Base-by-base conservation (phyloP, 2,888 invertebrate species). In the Microctonus aethiopoides region DNA sequence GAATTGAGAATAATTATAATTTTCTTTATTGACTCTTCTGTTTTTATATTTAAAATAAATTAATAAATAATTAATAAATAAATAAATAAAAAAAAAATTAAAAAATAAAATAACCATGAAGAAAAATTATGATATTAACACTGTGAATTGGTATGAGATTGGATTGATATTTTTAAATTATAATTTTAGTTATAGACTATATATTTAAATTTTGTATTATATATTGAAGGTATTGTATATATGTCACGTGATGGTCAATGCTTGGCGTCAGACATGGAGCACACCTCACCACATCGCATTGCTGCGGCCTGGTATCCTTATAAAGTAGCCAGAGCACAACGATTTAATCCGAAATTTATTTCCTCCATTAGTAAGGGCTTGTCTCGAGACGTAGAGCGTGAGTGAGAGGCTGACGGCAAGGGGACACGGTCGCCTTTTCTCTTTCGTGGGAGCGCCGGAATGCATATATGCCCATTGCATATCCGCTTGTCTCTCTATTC, bases 331-430 rank as follows among this genome's bases (percentile, higher is more conserved):
- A 77, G 73, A 82, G 83, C 46, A 46, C 16, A 84, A 85, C 86
- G 85, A 86, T 86, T 86, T 86, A 86, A 86, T 86, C 86, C 86
- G 81, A 85, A 86, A 86, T 86, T 86, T 86, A 86, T 86, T 84
- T 84, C 81, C 84, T 86, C 86, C 86, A 86, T 86, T 86, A 86
- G 85, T 86, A 86, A 86, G 85, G 85, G 85, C 85, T 85, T 85
- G 84, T 84, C 85, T 83, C 79, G 83, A 76, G 77, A 79, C 77
- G 74, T 77, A 78, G 76, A 81, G 80, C 79, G 81, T 83, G 84
- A 84, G 82, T 81, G 83, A 85, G 84, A 84, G 83, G 81, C 57
- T 68, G 71, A 67, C 71, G 63, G 54, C 16, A 54, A 62, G 60
- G 29, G 67, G 67, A 60, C 52, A 16, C 46, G 7, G 6, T 16